These are phyloP conservation scores for Phaethon lepturus DNA, from an alignment of 2,113 vertebrate species.

Conservation along the genomic window DNA sequence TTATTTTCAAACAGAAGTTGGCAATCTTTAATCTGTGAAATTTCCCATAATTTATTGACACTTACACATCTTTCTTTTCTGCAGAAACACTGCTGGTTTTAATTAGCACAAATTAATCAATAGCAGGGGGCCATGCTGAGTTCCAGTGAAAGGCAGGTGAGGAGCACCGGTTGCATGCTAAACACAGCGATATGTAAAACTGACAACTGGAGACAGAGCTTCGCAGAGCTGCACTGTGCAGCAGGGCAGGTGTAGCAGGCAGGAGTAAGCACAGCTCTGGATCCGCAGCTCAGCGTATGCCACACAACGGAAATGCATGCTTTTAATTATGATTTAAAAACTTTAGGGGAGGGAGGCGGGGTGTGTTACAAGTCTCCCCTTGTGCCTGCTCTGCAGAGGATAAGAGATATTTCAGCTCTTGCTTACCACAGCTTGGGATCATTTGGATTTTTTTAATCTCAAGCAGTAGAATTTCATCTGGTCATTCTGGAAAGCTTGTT, in stretches of 20 bases:
- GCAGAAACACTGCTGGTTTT: slow-evolving; percentile 71
- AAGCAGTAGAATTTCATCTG: background rate
- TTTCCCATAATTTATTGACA: slow-evolving; percentile 76
- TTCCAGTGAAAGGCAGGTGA: slow-evolving; percentile 68
- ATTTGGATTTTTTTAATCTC: background rate
- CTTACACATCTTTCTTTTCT: slow-evolving; percentile 70
- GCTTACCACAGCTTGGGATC: fast-evolving
- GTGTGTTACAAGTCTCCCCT: background rate
- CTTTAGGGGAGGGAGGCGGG: background rate
- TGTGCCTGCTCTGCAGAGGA: background rate
- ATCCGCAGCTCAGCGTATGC: background rate
- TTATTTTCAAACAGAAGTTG: slow-evolving; percentile 70
- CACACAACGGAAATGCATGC: background rate
- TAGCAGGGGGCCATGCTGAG: slow-evolving; percentile 66
- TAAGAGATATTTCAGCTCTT: background rate
- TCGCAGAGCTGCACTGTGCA: background rate
- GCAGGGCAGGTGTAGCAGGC: slow-evolving; percentile 7
- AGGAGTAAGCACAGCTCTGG: background rate
- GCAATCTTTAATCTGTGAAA: slow-evolving; percentile 70
- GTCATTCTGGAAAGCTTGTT: background rate
- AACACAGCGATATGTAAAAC: slow-evolving; percentile 49
- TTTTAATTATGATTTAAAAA: slow-evolving; percentile 52
- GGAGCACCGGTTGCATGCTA: slow-evolving; percentile 45
- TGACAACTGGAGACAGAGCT: slow-evolving; percentile 14
- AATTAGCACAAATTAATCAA: slow-evolving; percentile 79